Percentiles rank a stretch among this genome's conserved stretches.
These are phyloP conservation scores for Drosophila conformis DNA, from an alignment of 2,888 invertebrate genomes.

Conservation along the genomic window DNA sequence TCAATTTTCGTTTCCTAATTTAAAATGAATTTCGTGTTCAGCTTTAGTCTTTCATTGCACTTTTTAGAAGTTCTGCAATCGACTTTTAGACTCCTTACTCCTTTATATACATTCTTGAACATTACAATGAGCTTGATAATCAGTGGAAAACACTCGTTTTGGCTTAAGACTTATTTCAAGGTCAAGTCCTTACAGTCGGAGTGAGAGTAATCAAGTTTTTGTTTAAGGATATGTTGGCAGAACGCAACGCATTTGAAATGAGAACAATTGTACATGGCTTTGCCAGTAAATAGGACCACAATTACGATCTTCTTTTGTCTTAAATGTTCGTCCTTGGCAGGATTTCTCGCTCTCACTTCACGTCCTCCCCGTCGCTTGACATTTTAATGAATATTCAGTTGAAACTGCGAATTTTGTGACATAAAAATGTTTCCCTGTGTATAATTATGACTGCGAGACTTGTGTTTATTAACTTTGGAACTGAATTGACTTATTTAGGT, in stretches of 20 bases:
- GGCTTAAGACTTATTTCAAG: not conserved
- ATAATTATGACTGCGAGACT: not conserved
- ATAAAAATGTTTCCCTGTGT: not conserved
- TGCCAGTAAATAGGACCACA: not conserved
- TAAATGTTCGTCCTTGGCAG: not conserved
- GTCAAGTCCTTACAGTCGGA: not conserved
- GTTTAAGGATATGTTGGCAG: not conserved
- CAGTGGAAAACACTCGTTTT: not conserved
- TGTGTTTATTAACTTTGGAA: not conserved
- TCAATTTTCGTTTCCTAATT: no score
- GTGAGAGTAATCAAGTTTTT: not conserved
- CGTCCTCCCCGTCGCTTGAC: not conserved
- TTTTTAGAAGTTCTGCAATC: not conserved
- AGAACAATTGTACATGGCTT: not conserved
- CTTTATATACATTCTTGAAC: not conserved
- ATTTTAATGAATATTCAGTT: not conserved
- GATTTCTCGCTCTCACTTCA: not conserved
- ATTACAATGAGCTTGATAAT: not conserved
- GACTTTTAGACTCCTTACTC: not conserved
- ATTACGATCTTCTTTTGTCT: not conserved
- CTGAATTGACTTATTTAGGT: not conserved
- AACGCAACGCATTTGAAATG: not conserved
- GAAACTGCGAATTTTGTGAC: not conserved
- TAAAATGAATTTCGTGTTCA: not conserved
- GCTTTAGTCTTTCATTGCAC: not conserved